A percentile compares a stretch with the other conserved stretches of the same genome.
These are phyloP conservation scores for rabbit (Oryctolagus cuniculus) DNA, from an alignment of 2,113 vertebrate species.

Conservation along the genomic window mOryCun1.1 NC_091449.1:33983501-33984000, in stretches of 20 bases:
- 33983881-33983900: no score
- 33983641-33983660: fast-evolving
- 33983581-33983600: background rate
- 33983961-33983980: no score
- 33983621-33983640: background rate
- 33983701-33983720: background rate
- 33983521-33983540: background rate
- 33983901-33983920: no score
- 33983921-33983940: no score
- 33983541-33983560: no score
- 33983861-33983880: no score
- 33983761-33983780: background rate
- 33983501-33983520: background rate
- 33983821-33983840: no score
- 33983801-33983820: no score
- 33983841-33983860: no score
- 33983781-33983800: no score
- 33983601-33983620: background rate
- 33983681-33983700: background rate
- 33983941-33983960: no score
- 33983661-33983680: background rate
- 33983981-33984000: no score
- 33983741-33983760: background rate
- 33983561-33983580: background rate
- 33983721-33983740: background rate